phyloP scores from a whole-genome alignment of 2,113 vertebrate species.

The Thryonomys swinderianus region DNA sequence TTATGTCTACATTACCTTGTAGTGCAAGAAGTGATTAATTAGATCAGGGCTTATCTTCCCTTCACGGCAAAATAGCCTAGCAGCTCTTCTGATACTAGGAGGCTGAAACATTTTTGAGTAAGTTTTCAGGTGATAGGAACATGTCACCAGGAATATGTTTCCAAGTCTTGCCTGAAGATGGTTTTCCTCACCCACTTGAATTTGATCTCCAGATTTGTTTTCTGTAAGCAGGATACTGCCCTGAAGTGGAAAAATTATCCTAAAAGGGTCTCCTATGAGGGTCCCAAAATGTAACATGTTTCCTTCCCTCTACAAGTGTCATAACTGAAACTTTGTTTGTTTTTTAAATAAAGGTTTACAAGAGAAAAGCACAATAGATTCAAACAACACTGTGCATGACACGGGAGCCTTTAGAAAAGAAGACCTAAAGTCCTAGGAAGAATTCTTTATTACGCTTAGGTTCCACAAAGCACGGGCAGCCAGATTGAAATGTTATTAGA shows the following conservation, averaged over 20 bases:
- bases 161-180: background rate
- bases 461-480: background rate
- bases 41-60: slow-evolving; percentile 15
- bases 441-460: background rate
- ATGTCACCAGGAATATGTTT: background rate
- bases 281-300: background rate
- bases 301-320: background rate
- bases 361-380: background rate
- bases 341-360: background rate
- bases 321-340: background rate
- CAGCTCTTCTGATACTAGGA: background rate
- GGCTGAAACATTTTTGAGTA: background rate
- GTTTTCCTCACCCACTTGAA: background rate
- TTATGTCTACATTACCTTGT: background rate
- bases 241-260: background rate
- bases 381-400: background rate
- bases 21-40: slow-evolving; percentile 58
- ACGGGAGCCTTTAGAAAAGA: background rate
- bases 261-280: background rate
- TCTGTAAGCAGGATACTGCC: background rate
- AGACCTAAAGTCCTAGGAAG: no score
- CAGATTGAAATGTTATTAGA: background rate
- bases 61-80: background rate
- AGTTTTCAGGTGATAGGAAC: background rate
- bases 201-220: background rate